Conservation (phyloP, 1,140 invertebrate species). For the Drosophila grimshawi region DNA sequence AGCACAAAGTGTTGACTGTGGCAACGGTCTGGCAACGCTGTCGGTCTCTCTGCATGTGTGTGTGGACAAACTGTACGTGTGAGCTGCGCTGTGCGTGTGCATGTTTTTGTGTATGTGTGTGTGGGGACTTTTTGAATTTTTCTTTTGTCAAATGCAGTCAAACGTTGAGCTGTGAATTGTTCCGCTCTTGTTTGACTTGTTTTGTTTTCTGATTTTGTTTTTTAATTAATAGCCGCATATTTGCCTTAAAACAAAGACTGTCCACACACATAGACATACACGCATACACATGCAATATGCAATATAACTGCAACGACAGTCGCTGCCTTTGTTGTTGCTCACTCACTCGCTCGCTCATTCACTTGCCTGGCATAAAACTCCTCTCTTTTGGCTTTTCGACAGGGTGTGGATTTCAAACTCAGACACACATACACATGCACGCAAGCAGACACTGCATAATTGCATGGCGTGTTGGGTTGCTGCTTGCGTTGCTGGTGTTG, state of each 20-base stretch:
- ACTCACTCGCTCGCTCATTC: constrained; percentile 54
- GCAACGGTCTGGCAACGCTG: constrained; percentile 66
- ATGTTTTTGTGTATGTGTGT: constrained; percentile 27
- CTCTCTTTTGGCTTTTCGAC: constrained; percentile 42
- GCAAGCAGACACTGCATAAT: constrained; percentile 68
- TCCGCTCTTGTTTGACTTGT: constrained; percentile 30
- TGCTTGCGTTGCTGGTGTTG: constrained; percentile 12
- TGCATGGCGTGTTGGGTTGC: constrained; percentile 58
- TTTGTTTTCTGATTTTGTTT: constrained; percentile 66
- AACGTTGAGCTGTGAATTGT: constrained; percentile 37
- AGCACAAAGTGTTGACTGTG: constrained; percentile 39
- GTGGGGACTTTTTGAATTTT: constrained; percentile 61
- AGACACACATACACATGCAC: constrained; percentile 40
- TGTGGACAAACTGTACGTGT: constrained; percentile 60
- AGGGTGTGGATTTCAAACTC: constrained; percentile 74
- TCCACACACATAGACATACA: constrained; percentile 23
- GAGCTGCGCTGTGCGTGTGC: constrained; percentile 21
- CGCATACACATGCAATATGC: constrained; percentile 41
- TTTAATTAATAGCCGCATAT: constrained; percentile 83
- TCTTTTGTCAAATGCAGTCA: constrained; percentile 41
- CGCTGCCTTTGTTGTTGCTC: constrained; percentile 72
- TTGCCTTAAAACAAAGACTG: constrained; percentile 72
- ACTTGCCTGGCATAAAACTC: constrained; percentile 39
- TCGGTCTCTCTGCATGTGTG: constrained; percentile 2
- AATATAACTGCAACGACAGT: constrained; percentile 43